phyloP scores from a whole-genome alignment of 2,888 invertebrate species.

The Acronicta alni region DNA sequence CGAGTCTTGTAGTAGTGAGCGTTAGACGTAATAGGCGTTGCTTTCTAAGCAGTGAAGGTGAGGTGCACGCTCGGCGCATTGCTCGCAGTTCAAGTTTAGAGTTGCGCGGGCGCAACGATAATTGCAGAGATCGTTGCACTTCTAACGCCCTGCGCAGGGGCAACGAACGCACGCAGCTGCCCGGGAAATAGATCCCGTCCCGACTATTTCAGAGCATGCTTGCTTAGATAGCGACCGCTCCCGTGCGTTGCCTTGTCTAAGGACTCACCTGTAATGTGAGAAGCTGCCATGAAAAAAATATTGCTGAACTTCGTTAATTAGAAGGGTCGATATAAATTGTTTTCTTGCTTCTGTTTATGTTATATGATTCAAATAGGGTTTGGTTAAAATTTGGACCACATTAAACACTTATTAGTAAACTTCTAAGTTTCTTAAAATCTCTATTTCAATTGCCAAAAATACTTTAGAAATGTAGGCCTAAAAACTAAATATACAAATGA shows the following conservation, averaged over 20 bases:
- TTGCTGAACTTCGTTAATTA: slow-evolving; percentile 43
- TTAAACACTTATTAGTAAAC: background rate
- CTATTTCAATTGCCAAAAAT: no score
- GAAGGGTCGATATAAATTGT: background rate
- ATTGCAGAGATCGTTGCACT: slow-evolving; percentile 87
- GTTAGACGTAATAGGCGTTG: slow-evolving; percentile 82
- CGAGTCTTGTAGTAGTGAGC: slow-evolving; percentile 63
- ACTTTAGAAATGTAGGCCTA: no score
- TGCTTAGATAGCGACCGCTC: slow-evolving; percentile 75
- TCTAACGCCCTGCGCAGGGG: slow-evolving; percentile 86
- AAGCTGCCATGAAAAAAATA: slow-evolving; percentile 61
- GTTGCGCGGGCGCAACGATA: slow-evolving; percentile 77
- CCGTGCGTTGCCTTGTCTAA: slow-evolving; percentile 69
- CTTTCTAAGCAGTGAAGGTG: slow-evolving; percentile 88
- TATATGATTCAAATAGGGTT: background rate
- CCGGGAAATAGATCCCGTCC: slow-evolving; percentile 88
- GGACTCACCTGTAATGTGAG: slow-evolving; percentile 80
- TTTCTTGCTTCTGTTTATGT: background rate
- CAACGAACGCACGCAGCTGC: slow-evolving; percentile 88
- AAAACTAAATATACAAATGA: background rate
- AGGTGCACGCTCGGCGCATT: slow-evolving; percentile 79
- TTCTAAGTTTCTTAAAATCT: no score
- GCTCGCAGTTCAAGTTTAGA: slow-evolving; percentile 86
- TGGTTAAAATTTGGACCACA: background rate
- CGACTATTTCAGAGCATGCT: slow-evolving; percentile 87